phyloP scores from a whole-genome alignment of 2,888 invertebrate species.

The Patella ulyssiponensis region DNA sequence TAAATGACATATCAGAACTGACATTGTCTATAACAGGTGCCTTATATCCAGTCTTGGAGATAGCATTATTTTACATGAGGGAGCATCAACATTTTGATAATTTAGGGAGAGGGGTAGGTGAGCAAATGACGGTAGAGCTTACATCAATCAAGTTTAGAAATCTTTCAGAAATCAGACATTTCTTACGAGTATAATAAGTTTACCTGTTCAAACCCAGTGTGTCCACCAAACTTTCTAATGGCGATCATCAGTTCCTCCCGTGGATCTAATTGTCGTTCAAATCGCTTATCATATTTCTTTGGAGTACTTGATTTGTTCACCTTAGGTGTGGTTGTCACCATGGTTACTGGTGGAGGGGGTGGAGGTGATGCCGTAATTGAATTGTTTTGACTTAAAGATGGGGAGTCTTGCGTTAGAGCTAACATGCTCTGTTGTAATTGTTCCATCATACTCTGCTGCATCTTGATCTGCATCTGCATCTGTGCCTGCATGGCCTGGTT shows the following conservation, averaged over 20 bases:
- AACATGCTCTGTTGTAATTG: conserved; percentile 56
- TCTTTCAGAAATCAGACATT: no score
- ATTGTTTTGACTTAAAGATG: conserved; percentile 15
- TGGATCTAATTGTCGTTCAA: conserved; percentile 74
- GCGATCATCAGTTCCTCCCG: conserved; percentile 81
- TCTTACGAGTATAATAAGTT: conserved; percentile 12
- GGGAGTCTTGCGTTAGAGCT: conserved; percentile 32
- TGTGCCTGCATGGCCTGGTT: conserved; percentile 52
- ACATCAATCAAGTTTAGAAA: no score
- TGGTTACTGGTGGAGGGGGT: conserved; percentile 22
- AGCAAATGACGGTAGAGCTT: no score
- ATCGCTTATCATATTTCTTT: conserved; percentile 31
- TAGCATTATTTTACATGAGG: no score
- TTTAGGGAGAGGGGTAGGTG: no score
- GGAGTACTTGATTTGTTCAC: conserved; percentile 15
- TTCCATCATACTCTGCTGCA: conserved; percentile 58
- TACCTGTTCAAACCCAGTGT: conserved; percentile 61
- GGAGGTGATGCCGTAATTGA: conserved; percentile 22
- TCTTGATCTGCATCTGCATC: conserved; percentile 54
- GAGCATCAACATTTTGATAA: no score
- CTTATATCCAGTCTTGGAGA: no score
- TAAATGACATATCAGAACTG: no score
- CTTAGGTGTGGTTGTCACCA: conserved; percentile 20
- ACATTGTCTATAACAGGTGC: no score
- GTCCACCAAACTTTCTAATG: conserved; percentile 80